Conservation (phyloP, 2,113 vertebrate genomes). For the Tretioscincus oriximinensis region DNA sequence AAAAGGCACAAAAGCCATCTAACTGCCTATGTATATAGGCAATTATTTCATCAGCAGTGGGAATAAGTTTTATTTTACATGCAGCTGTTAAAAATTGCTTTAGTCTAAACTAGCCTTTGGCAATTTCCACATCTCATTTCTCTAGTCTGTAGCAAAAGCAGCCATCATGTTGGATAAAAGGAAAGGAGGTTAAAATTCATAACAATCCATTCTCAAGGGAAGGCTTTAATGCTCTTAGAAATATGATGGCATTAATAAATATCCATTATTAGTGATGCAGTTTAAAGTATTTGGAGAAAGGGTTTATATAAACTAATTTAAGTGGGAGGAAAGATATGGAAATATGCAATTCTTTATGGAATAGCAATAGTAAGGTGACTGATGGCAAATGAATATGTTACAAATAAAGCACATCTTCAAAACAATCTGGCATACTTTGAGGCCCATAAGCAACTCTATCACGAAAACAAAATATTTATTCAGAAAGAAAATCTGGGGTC, state of each 20-base stretch:
- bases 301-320: conserved; percentile 14
- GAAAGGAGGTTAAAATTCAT: background rate
- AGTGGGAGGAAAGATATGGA: conserved; percentile 17
- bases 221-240: conserved; percentile 10
- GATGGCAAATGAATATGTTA: conserved; percentile 11
- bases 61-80: background rate
- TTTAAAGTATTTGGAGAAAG: conserved; percentile 34
- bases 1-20: background rate
- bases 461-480: no score
- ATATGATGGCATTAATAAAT: background rate
- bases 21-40: background rate
- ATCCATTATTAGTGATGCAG: background rate
- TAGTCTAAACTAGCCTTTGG: background rate
- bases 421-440: background rate
- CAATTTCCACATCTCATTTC: background rate
- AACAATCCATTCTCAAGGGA: background rate
- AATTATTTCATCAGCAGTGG: background rate
- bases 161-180: background rate
- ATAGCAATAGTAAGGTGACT: background rate
- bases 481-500: no score
- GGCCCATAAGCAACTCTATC: no score
- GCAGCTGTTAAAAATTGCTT: background rate
- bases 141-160: background rate
- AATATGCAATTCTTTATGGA: conserved; percentile 30
- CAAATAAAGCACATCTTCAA: conserved; percentile 14